These are phyloP conservation scores for Cryptophagus acutangulus DNA, from an alignment of 2,888 invertebrate genomes.

Conservation along the genomic window DNA sequence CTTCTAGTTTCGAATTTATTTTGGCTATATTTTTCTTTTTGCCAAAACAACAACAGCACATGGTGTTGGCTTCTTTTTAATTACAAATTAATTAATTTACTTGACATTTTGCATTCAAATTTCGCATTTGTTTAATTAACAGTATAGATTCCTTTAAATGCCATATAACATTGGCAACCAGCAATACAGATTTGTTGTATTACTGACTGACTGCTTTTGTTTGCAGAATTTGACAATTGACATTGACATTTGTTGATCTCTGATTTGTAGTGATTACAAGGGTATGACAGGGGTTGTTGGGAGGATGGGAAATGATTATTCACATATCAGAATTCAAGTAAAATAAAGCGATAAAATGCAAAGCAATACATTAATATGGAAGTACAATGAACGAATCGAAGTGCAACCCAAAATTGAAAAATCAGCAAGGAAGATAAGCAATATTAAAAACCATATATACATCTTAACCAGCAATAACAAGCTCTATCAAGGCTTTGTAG, in stretches of 20 bases:
- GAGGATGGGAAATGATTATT: neutral
- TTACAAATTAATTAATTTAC: no score
- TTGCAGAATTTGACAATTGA: no score
- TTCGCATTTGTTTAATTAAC: constrained; percentile 1
- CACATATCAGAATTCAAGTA: no score
- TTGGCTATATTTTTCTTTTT: no score
- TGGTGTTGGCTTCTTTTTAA: no score
- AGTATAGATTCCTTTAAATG: neutral
- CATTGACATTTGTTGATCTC: no score
- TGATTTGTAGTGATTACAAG: no score
- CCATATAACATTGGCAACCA: neutral
- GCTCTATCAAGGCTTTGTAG: constrained; percentile 48
- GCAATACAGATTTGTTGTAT: no score
- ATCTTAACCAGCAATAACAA: constrained; percentile 45
- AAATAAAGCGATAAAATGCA: constrained; percentile 17
- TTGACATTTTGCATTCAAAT: no score
- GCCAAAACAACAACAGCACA: no score
- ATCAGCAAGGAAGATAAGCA: constrained; percentile 47
- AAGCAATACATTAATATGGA: constrained; percentile 34
- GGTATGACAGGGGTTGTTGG: neutral
- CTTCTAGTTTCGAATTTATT: no score
- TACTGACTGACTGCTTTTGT: no score
- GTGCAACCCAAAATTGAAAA: constrained; percentile 35
- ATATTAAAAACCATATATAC: constrained; percentile 48
- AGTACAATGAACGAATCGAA: constrained; percentile 32